These are phyloP conservation scores for Candidula unifasciata DNA, from an alignment of 2,888 invertebrate species.

Conservation along the genomic window DNA sequence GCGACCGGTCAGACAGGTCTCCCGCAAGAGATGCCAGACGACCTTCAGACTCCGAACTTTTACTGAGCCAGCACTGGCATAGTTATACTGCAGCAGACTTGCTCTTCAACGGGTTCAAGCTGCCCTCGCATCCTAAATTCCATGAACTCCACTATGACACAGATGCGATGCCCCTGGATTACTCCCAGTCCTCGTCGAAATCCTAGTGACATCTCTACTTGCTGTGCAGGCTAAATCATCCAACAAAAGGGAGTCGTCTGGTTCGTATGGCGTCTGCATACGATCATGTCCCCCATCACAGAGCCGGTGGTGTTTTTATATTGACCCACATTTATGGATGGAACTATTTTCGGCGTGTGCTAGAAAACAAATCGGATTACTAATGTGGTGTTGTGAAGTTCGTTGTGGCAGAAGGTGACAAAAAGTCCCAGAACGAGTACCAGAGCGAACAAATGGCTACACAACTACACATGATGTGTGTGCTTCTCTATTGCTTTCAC, in stretches of 20 bases:
- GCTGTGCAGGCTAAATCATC: neutral
- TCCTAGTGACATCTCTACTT: neutral
- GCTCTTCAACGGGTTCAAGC: conserved; percentile 53
- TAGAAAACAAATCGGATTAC: neutral
- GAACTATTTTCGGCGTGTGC: neutral
- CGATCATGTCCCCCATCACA: no score
- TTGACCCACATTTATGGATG: neutral
- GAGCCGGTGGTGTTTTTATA: neutral
- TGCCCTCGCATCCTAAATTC: conserved; percentile 51
- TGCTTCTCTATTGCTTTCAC: no score
- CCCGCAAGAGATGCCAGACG: conserved; percentile 49
- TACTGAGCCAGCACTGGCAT: conserved; percentile 52
- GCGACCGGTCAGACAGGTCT: conserved; percentile 35
- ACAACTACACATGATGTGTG: no score
- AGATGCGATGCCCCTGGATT: conserved; percentile 56
- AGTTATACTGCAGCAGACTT: conserved; percentile 46
- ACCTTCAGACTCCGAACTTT: conserved; percentile 50
- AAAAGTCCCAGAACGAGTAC: no score
- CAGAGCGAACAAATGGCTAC: no score
- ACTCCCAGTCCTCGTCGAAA: conserved; percentile 54
- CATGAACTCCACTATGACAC: conserved; percentile 52
- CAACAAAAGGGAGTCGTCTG: no score
- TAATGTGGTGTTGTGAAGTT: neutral
- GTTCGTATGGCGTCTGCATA: no score
- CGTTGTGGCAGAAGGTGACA: no score